Conservation (phyloP, 92 coral and sea anemone genomes). For the Phymanthus crucifer region DNA sequence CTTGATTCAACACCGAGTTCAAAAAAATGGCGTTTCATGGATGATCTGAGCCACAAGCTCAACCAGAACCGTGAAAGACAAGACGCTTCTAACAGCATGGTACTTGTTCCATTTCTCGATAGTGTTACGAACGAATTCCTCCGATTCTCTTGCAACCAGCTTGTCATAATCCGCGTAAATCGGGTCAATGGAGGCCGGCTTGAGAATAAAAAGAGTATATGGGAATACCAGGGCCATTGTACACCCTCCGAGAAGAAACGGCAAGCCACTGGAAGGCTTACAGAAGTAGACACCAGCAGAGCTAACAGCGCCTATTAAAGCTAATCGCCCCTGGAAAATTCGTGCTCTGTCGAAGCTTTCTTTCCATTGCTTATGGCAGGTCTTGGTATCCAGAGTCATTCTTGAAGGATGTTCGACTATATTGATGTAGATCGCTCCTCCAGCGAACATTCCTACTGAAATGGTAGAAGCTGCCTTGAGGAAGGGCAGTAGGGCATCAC, state of each 20-base stretch:
- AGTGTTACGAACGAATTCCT: conserved; percentile 66
- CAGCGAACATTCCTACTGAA: conserved; percentile 67
- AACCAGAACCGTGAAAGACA: conserved; percentile 56
- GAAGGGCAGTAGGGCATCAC: conserved; percentile 58
- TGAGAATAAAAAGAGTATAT: conserved; percentile 64
- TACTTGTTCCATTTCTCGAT: conserved; percentile 73
- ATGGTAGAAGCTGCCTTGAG: conserved; percentile 66
- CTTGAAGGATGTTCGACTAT: conserved; percentile 80
- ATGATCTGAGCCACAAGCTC: conserved; percentile 61
- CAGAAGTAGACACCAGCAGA: conserved; percentile 71
- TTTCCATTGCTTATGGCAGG: conserved; percentile 74
- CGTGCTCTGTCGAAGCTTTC: conserved; percentile 66
- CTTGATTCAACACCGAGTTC: conserved; percentile 1
- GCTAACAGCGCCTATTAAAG: conserved; percentile 41
- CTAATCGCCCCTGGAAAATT: conserved; percentile 64
- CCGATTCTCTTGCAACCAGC: conserved; percentile 66
- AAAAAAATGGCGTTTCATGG: conserved; percentile 40
- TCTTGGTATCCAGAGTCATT: conserved; percentile 64
- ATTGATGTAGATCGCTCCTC: conserved; percentile 72
- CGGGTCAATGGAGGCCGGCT: conserved; percentile 84
- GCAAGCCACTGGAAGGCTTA: conserved; percentile 64
- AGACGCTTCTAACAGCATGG: conserved; percentile 66
- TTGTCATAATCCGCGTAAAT: conserved; percentile 70
- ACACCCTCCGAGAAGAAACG: conserved; percentile 71
- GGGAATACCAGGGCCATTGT: conserved; percentile 64